phyloP scores from a whole-genome alignment of 2,888 invertebrate species.

The Orchestes rusci region DNA sequence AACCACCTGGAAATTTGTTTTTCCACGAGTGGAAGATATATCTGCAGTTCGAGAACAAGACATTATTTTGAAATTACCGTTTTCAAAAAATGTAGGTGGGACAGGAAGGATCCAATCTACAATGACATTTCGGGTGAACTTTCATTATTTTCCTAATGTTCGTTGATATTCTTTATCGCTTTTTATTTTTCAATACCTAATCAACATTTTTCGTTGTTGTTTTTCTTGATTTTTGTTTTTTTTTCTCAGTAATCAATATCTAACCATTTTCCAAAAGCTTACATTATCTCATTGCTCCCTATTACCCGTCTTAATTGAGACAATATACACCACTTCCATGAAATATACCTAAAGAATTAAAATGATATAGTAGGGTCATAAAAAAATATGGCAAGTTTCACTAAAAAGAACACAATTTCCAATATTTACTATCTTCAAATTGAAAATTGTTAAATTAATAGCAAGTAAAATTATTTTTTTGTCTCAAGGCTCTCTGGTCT shows the following conservation, averaged over 20 bases:
- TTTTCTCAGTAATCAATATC: no score
- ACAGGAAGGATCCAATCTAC: conserved; percentile 11
- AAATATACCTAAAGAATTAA: conserved; percentile 1
- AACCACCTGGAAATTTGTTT: conserved; percentile 12
- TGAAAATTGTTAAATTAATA: conserved; percentile 3
- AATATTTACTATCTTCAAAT: conserved; percentile 2
- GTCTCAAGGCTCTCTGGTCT: conserved; percentile 10
- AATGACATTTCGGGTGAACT: conserved; percentile 10
- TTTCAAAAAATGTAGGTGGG: conserved; percentile 11
- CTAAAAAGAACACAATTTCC: neutral
- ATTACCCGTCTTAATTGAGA: conserved; percentile 5
- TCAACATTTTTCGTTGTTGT: no score
- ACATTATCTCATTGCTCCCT: conserved; percentile 6
- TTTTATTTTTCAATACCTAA: conserved; percentile 5
- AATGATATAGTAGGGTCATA: neutral
- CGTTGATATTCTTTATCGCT: conserved; percentile 7
- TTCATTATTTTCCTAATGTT: conserved; percentile 9
- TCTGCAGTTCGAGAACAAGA: conserved; percentile 13
- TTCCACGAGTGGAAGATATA: conserved; percentile 12
- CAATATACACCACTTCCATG: neutral
- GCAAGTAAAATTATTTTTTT: conserved; percentile 8
- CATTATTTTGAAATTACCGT: conserved; percentile 13
- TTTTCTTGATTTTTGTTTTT: no score
- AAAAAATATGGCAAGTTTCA: neutral
- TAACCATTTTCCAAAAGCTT: conserved; percentile 4